These are phyloP conservation scores for Nyctibius bracteatus DNA, from an alignment of 2,113 vertebrate genomes.

Conservation along the genomic window DNA sequence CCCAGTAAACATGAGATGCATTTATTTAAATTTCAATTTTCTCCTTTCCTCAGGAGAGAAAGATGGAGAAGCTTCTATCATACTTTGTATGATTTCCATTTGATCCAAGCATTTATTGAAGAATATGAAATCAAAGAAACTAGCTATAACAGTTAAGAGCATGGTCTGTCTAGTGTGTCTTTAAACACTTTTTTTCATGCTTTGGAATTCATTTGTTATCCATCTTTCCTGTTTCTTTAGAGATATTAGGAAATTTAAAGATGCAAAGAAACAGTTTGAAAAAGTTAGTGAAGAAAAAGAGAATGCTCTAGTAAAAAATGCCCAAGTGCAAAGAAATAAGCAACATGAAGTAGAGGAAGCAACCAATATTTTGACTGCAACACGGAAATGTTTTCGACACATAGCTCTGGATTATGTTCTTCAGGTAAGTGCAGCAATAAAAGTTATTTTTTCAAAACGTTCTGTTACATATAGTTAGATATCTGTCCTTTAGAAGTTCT, in stretches of 20 bases:
- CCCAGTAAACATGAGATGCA: not conserved
- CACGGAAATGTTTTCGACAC: constrained; percentile 94
- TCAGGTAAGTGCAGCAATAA: constrained; percentile 75
- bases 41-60: not conserved
- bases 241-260: constrained; percentile 96
- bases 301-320: constrained; percentile 91
- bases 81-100: not conserved
- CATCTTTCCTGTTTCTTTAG: constrained; percentile 57
- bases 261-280: constrained; percentile 98
- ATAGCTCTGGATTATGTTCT: constrained; percentile 96
- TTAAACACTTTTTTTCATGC: not conserved
- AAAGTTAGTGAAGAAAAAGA: constrained; percentile 99
- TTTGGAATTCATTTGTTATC: not conserved
- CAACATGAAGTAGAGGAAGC: constrained; percentile 97
- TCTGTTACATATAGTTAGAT: not conserved
- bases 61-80: not conserved
- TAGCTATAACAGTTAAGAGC: rapidly evolving
- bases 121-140: not conserved
- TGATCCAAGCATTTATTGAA: not conserved
- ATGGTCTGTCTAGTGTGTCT: not conserved
- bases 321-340: constrained; percentile 93
- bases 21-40: not conserved
- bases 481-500: not conserved
- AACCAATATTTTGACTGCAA: constrained; percentile 90
- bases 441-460: not conserved